A percentile compares a stretch with the other conserved stretches of the same genome.
phyloP scores from a whole-genome alignment of 1,140 invertebrate genomes.

The Melanaphis sacchari region DNA sequence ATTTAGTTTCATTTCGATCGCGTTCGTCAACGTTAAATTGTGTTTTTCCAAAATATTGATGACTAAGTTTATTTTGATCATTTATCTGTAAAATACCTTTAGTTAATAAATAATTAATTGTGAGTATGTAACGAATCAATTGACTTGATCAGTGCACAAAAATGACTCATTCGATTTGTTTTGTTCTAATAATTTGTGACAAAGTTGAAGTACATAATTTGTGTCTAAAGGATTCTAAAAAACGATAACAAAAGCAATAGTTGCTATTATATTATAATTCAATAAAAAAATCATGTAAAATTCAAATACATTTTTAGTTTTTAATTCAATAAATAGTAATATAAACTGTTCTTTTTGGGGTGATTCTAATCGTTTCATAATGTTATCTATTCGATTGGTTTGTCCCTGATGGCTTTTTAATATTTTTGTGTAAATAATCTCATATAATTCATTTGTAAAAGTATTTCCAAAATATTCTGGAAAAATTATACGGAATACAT shows the following conservation, averaged over 20 bases:
- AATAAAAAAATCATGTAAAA: background rate
- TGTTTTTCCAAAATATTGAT: background rate
- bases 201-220: background rate
- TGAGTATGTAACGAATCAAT: background rate
- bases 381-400: background rate
- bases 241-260: background rate
- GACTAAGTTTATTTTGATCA: background rate
- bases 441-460: background rate
- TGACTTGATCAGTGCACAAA: background rate
- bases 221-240: conserved; percentile 11
- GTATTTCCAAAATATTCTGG: background rate
- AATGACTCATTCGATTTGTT: background rate
- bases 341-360: conserved; percentile 9
- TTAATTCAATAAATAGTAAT: background rate
- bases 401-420: too few species aligned
- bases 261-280: background rate
- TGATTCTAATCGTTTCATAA: background rate
- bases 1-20: background rate
- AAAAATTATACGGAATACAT: background rate
- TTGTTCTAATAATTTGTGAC: background rate
- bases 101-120: background rate
- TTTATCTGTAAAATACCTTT: background rate
- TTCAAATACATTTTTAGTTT: background rate
- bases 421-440: background rate
- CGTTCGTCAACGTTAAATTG: background rate